phyloP scores from a whole-genome alignment of 2,113 vertebrate species.

The Hydrolagus affinis region DNA sequence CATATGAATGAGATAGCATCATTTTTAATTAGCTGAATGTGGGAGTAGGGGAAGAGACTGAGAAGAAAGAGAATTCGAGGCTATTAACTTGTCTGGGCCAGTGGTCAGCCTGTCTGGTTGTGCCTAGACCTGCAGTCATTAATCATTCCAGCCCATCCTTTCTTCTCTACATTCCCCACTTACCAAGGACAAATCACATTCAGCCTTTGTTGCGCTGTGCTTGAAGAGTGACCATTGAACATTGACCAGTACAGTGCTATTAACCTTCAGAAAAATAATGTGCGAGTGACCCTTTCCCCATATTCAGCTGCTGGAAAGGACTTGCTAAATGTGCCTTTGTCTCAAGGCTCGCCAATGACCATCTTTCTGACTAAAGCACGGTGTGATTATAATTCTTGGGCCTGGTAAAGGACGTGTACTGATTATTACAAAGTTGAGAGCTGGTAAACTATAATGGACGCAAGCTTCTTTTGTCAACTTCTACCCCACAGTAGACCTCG shows the following conservation, averaged over 20 bases:
- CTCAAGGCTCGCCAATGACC: constrained; percentile 4
- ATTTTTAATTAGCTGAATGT: constrained; percentile 1
- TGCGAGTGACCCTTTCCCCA: constrained; percentile 26
- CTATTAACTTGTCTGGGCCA: constrained; percentile 26
- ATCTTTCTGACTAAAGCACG: constrained; percentile 4
- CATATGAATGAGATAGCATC: background rate
- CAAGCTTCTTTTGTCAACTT: constrained; percentile 31
- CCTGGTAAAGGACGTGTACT: background rate
- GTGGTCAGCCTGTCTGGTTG: constrained; percentile 13
- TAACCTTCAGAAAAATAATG: constrained; percentile 27
- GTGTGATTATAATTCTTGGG: background rate
- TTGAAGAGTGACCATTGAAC: constrained; percentile 18
- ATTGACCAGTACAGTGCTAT: constrained; percentile 19
- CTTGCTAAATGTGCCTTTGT: constrained; percentile 29
- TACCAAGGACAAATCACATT: constrained; percentile 18
- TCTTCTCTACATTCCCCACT: constrained; percentile 17
- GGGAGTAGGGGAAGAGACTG: background rate
- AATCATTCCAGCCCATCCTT: constrained; percentile 27
- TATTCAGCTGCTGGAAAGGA: background rate
- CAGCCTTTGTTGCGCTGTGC: constrained; percentile 13
- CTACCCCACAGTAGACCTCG: constrained; percentile 11
- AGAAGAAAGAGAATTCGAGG: constrained; percentile 24
- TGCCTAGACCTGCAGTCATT: constrained; percentile 28
- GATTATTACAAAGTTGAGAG: constrained; percentile 28
- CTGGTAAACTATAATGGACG: constrained; percentile 31